Evolutionary conservation across 2,888 invertebrate species (phyloP), one percentile per base, ranked within the genome.

Genomic region (Tenthredo amoena): DNA sequence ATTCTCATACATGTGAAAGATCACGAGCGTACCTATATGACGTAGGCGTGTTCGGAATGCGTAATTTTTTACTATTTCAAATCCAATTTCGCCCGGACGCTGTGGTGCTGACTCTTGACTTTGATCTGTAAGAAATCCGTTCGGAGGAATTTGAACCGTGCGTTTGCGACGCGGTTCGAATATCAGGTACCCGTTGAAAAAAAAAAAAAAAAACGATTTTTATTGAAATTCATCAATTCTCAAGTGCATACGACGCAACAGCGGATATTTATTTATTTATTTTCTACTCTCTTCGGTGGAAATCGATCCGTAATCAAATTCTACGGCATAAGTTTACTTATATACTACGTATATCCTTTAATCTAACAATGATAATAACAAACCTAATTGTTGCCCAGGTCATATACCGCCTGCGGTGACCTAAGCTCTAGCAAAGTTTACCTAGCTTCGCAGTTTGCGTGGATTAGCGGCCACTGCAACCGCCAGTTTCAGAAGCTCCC

Each of bases 351-450:
- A 55, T n/a, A n/a, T 62, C 68, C 26, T 68, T 68, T 68, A 34
- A 34, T 15, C 18, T 43, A 81, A 81, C 62, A 81, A 81, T 81
- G 62, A 81, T 81, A 40, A 81, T 62, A 58, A 62, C 15, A 43
- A 81, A 81, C 62, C 62, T 62, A 62, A 81, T 81, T 62, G 40
- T 62, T 77, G 50, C 77, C 77, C 77, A 9, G 12, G 74, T 74
- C 43, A 40, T 68, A 31, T 68, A 50, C 76, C 81, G 62, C 62
- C 58, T 81, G 81, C 40, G 81, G 81, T 62, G 81, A 81, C 58
- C 81, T 81, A 62, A 81, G 81, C 81, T 62, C 81, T 62, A n/a
- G 31, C 77, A 50, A 77, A 77, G 31, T 77, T 77, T 77, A 34
- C 77, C 77, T n/a, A 77, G 55, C 18, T 26, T 47, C 55, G 18